Evolutionary conservation across 2,888 invertebrate species (phyloP).

Genomic region (Incurvaria masculella): DNA sequence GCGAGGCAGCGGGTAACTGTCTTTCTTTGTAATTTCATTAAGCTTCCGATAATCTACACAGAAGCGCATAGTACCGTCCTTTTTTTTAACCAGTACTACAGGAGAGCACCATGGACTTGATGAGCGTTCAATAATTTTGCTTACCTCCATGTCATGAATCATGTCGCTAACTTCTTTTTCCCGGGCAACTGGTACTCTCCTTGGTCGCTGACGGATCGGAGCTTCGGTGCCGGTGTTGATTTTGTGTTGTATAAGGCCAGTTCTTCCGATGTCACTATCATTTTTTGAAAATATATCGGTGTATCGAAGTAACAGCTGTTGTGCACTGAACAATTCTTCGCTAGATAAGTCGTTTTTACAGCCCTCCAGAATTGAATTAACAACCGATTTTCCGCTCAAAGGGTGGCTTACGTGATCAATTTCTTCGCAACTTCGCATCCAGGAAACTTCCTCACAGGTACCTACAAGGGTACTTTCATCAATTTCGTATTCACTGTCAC

Average conservation of each 20-base stretch:
- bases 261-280: background rate
- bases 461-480: background rate
- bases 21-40: constrained; percentile 11
- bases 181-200: background rate
- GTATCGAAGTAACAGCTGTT: background rate
- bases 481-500: background rate
- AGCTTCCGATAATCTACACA: constrained; percentile 14
- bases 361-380: background rate
- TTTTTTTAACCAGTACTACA: constrained; percentile 17
- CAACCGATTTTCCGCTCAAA: background rate
- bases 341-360: background rate
- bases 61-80: constrained; percentile 15
- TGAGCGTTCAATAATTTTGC: constrained; percentile 8
- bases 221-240: background rate
- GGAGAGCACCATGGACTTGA: constrained; percentile 12
- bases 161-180: background rate
- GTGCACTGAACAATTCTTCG: background rate
- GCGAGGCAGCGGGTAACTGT: constrained; percentile 27
- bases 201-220: background rate
- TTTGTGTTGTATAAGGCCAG: background rate
- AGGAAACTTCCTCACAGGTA: background rate
- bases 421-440: background rate
- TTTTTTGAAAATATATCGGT: background rate
- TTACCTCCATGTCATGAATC: background rate
- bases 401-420: background rate